Conservation (phyloP, 2,113 vertebrate genomes). For the Oreochromis aureus region DNA sequence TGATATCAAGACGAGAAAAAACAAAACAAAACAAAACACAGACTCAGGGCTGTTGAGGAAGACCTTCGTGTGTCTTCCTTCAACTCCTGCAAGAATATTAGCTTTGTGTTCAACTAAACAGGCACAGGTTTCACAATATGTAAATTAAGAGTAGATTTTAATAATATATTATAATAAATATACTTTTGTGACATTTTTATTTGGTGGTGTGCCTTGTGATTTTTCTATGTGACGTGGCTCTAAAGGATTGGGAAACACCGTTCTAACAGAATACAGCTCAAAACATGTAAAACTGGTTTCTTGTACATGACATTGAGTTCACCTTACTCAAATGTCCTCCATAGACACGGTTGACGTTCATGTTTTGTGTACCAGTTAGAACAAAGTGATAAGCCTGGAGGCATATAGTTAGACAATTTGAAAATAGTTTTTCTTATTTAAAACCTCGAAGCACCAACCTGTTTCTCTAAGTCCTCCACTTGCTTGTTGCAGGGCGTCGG, state of each 20-base stretch:
- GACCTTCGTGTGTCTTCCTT: background rate
- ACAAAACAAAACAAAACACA: background rate
- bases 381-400: background rate
- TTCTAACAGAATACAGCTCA: background rate
- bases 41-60: background rate
- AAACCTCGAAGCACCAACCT: background rate
- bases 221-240: background rate
- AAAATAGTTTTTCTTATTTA: background rate
- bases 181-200: background rate
- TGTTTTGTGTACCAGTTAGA: background rate
- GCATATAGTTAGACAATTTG: fast-evolving
- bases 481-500: background rate
- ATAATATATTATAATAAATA: background rate
- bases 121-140: fast-evolving
- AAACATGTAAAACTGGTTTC: background rate
- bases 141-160: background rate
- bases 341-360: background rate
- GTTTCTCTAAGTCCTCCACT: background rate
- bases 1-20: background rate
- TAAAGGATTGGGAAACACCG: background rate
- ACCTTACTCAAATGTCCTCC: background rate
- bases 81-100: background rate
- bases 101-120: background rate
- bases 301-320: background rate
- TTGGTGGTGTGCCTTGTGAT: background rate